phyloP scores from a whole-genome alignment of 1,140 invertebrate genomes.

The Sycophila sp. region DNA sequence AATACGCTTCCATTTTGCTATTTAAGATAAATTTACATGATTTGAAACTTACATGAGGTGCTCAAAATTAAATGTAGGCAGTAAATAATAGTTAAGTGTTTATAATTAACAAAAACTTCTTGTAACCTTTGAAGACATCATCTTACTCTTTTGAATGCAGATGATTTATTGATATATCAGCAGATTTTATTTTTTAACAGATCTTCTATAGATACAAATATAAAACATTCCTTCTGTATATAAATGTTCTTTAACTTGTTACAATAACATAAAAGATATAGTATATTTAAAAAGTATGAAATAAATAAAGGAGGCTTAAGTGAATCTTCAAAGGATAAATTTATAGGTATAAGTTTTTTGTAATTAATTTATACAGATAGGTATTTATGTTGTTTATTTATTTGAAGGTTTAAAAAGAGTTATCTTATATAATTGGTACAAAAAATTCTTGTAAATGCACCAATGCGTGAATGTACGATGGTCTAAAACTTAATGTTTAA shows the following conservation, averaged over 20 bases:
- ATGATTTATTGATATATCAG: background rate
- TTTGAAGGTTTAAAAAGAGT: background rate
- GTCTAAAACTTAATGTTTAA: background rate
- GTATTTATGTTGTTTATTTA: background rate
- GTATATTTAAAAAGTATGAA: background rate
- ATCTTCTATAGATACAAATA: background rate
- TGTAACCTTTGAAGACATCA: slow-evolving; percentile 4
- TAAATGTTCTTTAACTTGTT: slow-evolving; percentile 10
- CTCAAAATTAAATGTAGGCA: background rate
- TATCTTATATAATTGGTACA: background rate
- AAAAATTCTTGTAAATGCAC: background rate
- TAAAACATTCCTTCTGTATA: slow-evolving; percentile 14
- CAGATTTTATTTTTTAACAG: slow-evolving; percentile 10
- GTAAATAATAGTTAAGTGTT: background rate
- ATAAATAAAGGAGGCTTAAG: background rate
- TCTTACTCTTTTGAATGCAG: background rate
- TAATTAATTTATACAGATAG: background rate
- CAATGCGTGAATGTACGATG: background rate
- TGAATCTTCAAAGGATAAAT: slow-evolving; percentile 9
- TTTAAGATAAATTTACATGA: background rate
- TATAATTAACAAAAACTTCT: background rate
- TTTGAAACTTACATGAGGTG: slow-evolving; percentile 4
- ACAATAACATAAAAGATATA: slow-evolving; percentile 1
- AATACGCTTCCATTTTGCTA: slow-evolving; percentile 2
- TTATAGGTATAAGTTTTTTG: background rate